Conservation (phyloP, 2,113 vertebrate species). For the Myanophis thanlyinensis region DNA sequence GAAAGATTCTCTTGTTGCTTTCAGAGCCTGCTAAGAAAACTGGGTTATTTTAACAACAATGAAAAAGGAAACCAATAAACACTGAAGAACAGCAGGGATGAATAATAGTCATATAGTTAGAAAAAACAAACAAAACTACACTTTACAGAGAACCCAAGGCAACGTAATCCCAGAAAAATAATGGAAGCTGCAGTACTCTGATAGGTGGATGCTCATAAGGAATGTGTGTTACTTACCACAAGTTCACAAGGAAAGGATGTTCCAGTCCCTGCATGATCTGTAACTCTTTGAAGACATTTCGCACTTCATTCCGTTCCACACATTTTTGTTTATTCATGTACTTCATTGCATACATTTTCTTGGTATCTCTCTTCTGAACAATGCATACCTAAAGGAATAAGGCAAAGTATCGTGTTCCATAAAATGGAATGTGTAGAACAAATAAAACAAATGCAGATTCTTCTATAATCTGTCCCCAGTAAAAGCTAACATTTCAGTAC, state of each 20-base stretch:
- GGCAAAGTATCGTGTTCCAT: background rate
- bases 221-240: slow-evolving; percentile 80
- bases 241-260: slow-evolving; percentile 94
- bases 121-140: background rate
- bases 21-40: background rate
- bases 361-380: slow-evolving; percentile 96
- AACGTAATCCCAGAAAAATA: too few relatives aligned
- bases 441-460: fast-evolving
- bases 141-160: background rate
- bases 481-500: background rate
- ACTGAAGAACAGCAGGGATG: background rate
- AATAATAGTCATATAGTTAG: background rate
- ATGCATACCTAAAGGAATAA: slow-evolving; percentile 85
- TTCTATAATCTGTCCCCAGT: fast-evolving
- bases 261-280: slow-evolving; percentile 98
- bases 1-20: background rate
- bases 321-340: slow-evolving; percentile 99
- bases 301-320: slow-evolving; percentile 94
- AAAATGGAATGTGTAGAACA: background rate
- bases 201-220: background rate
- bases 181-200: background rate
- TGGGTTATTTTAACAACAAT: background rate
- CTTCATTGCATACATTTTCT: slow-evolving; percentile 99
- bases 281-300: slow-evolving; percentile 95
- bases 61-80: background rate